phyloP scores from a whole-genome alignment of 2,888 invertebrate genomes.

The Xylophagus ater region DNA sequence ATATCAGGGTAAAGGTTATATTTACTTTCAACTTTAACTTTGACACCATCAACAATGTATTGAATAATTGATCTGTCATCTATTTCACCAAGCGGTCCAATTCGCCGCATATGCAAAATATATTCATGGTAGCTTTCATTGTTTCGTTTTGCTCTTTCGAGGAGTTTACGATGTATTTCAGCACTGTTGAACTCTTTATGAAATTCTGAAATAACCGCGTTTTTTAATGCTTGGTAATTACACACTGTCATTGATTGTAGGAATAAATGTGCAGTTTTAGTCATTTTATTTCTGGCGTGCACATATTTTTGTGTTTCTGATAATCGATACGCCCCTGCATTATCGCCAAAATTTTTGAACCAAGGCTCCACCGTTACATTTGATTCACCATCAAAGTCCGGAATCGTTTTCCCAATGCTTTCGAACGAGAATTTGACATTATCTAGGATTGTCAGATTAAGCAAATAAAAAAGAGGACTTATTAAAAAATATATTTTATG shows the following conservation, averaged over 20 bases:
- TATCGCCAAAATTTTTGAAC: too few relatives aligned
- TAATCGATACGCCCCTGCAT: too few relatives aligned
- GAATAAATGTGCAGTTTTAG: too few relatives aligned
- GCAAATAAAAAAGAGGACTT: too few relatives aligned
- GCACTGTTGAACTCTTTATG: background rate
- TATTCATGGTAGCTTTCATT: background rate
- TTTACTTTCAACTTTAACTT: background rate
- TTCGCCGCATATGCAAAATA: background rate
- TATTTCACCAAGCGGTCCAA: background rate
- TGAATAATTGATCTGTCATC: background rate
- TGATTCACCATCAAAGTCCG: too few relatives aligned
- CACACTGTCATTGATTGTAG: too few relatives aligned
- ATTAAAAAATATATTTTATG: too few relatives aligned
- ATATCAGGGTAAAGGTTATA: background rate
- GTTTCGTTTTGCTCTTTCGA: too few relatives aligned
- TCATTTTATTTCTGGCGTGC: background rate
- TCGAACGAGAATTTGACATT: too few relatives aligned
- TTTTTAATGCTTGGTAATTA: background rate
- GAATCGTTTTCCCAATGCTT: too few relatives aligned
- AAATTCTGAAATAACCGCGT: background rate
- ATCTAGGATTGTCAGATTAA: too few relatives aligned
- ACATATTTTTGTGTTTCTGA: background rate
- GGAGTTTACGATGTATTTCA: background rate
- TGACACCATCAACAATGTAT: background rate
- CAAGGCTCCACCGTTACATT: too few relatives aligned